Base-by-base conservation (phyloP, 2,888 invertebrate species). In the Formica aserva region DNA sequence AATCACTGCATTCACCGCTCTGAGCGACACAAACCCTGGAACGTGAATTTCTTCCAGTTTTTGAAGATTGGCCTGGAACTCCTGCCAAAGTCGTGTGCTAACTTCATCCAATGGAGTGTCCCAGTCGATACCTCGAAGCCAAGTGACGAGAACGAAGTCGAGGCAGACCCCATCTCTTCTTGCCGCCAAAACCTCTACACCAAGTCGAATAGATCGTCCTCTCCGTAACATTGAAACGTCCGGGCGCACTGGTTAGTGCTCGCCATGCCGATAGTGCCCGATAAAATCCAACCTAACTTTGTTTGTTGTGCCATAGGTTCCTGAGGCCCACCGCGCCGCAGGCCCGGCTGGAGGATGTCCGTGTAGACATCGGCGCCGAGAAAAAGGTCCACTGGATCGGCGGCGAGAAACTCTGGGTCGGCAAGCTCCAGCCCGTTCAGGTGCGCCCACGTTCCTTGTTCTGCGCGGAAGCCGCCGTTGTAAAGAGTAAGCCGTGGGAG, bases 31-130 rank as follows among this genome's bases (percentile, higher is more conserved):
- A 13, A 13, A 29, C 0, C 29, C 5, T 4, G 15, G 29, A 4
- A 32, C 29, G 1, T 15, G 18, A 2, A 60, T 26, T 5, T 29
- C 15, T 0, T 60, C 60, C 0, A 60, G 29, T 15, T 3, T 9
- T 5, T 3, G 60, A 6, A 32, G 6, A 3, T 60, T 6, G 5
- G 15, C 6, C 5, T 29, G 60, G 1, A 26, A 60, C 6, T 15
- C 3, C 0, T 0, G 0, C 60, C 32, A 62, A 2, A 1, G 0
- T 0, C 6, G 18, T 5, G 15, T 5, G 60, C 4, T 1, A 1
- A 0, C 1, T 0, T 60, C 6, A 0, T 22, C 18, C 3, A 62
- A 1, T 1, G 32, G 62, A 6, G 15, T 8, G 1, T 62, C 32
- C 62, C 62, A 32, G 1, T 32, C 32, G 3, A 62, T 2, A 0